Conservation (phyloP, 2,113 vertebrate genomes). For the Cichladusa arquata region DNA sequence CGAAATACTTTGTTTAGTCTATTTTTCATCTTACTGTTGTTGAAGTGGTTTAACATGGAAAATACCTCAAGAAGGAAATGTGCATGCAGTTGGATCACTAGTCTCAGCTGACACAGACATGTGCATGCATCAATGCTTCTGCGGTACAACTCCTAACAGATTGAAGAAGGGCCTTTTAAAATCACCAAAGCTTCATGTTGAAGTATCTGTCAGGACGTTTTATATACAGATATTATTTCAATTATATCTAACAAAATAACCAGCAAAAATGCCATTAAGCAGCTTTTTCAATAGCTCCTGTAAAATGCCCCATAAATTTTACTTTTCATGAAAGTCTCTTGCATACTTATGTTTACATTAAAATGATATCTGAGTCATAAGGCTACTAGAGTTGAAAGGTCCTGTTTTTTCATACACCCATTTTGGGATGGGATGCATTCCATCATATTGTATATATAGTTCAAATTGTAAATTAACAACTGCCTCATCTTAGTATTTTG, state of each 20-base stretch:
- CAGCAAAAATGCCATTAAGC: conserved; percentile 55
- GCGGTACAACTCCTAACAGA: conserved; percentile 31
- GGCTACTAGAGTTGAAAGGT: conserved; percentile 52
- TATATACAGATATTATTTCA: conserved; percentile 65
- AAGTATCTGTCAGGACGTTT: conserved; percentile 67
- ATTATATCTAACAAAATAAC: conserved; percentile 66
- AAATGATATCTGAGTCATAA: conserved; percentile 35
- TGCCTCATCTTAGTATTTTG: conserved; percentile 70
- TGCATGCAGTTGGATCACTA: conserved; percentile 40
- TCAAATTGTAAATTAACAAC: conserved; percentile 69
- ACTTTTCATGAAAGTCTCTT: conserved; percentile 57
- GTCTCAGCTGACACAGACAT: conserved; percentile 38
- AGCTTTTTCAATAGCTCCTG: conserved; percentile 52
- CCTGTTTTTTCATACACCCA: conserved; percentile 65
- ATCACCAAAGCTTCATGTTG: conserved; percentile 68
- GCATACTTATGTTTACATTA: conserved; percentile 39
- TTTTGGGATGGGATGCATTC: conserved; percentile 76
- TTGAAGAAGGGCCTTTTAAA: conserved; percentile 67
- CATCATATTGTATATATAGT: conserved; percentile 74
- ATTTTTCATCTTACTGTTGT: conserved; percentile 21
- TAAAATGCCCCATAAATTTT: conserved; percentile 54
- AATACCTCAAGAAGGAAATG: conserved; percentile 19
- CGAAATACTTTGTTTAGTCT: conserved; percentile 17
- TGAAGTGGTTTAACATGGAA: conserved; percentile 33
- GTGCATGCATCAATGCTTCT: conserved; percentile 25